Evolutionary conservation across 2,888 invertebrate genomes (phyloP).

Genomic region (Timandra comae): DNA sequence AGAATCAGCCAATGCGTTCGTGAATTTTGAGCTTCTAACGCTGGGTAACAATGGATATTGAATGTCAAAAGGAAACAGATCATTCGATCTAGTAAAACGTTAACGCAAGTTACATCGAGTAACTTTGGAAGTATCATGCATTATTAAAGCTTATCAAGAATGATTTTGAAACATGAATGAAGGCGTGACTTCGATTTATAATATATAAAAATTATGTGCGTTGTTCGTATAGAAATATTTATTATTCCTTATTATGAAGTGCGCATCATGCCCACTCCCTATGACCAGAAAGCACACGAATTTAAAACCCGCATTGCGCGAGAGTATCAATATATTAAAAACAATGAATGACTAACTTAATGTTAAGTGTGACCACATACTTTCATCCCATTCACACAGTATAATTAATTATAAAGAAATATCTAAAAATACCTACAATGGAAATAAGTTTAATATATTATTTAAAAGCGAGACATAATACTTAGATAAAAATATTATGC

Average conservation of each 20-base stretch:
- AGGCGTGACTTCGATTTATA: constrained; percentile 30
- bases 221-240: constrained; percentile 39
- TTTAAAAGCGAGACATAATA: constrained; percentile 50
- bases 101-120: too few species aligned
- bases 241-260: constrained; percentile 48
- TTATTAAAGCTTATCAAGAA: constrained; percentile 1
- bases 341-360: constrained; percentile 54
- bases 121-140: not conserved
- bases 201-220: constrained; percentile 34
- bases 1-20: constrained; percentile 71
- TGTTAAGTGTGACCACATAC: constrained; percentile 61
- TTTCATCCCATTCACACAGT: constrained; percentile 58
- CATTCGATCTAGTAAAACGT: too few species aligned
- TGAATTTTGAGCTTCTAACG: constrained; percentile 63
- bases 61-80: constrained; percentile 33
- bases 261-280: constrained; percentile 45
- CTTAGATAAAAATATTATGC: constrained; percentile 54
- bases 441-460: constrained; percentile 51
- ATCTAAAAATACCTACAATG: constrained; percentile 52
- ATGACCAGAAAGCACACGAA: constrained; percentile 75
- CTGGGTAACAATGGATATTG: constrained; percentile 47
- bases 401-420: constrained; percentile 55
- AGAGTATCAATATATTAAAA: constrained; percentile 47
- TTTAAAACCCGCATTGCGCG: constrained; percentile 48
- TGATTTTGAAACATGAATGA: constrained; percentile 4